These are phyloP conservation scores for Clitarchus hookeri DNA, from an alignment of 2,888 invertebrate genomes.

Conservation along the genomic window DNA sequence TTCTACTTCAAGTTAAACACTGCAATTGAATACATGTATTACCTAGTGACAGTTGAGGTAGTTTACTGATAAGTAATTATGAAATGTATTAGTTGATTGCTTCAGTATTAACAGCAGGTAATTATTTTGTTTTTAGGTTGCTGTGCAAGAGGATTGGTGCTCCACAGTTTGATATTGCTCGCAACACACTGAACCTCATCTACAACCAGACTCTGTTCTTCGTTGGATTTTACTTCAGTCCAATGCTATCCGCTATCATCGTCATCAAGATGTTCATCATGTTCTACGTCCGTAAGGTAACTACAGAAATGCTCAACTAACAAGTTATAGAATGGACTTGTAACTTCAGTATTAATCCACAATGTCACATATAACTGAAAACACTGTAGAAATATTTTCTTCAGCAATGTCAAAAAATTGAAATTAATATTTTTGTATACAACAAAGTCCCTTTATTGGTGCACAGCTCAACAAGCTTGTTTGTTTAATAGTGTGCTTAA, in stretches of 20 bases:
- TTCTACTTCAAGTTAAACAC: too few species aligned
- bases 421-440: too few species aligned
- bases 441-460: too few species aligned
- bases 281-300: slow-evolving; percentile 70
- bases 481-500: too few species aligned
- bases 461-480: too few species aligned
- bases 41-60: too few species aligned
- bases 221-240: slow-evolving; percentile 76
- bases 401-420: neutral
- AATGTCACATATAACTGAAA: neutral
- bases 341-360: neutral
- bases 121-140: slow-evolving; percentile 34
- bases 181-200: slow-evolving; percentile 75
- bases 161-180: slow-evolving; percentile 76
- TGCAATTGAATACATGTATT: too few species aligned
- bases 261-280: slow-evolving; percentile 70
- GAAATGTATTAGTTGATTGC: too few species aligned
- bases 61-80: too few species aligned
- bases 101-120: too few species aligned
- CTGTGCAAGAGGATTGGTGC: slow-evolving; percentile 51
- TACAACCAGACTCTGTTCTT: slow-evolving; percentile 81
- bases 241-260: slow-evolving; percentile 67
- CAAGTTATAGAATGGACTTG: neutral
- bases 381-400: neutral
- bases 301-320: slow-evolving; percentile 30